A percentile compares a stretch with the other conserved stretches of the same genome.
phyloP scores from a whole-genome alignment of 2,888 invertebrate species.

The Ligdia adustata region DNA sequence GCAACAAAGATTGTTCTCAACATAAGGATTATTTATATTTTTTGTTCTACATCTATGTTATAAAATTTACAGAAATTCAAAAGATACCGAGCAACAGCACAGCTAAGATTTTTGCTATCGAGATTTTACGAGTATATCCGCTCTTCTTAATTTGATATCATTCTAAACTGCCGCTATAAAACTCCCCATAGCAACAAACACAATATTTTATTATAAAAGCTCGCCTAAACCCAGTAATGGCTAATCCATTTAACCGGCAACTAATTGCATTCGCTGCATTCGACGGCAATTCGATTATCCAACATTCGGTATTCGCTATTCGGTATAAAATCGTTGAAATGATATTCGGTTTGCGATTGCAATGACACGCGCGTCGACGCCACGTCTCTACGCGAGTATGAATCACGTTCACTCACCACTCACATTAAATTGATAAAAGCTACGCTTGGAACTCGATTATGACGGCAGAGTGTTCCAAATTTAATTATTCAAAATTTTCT shows the following conservation, averaged over 20 bases:
- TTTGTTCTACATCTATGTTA: too few species aligned
- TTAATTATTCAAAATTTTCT: not conserved
- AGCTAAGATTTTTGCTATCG: too few species aligned
- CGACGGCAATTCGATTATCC: conserved; percentile 31
- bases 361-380: conserved; percentile 26
- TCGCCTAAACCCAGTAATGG: conserved; percentile 9
- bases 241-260: conserved; percentile 16
- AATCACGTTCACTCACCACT: conserved; percentile 10
- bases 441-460: conserved; percentile 30
- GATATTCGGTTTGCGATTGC: conserved; percentile 39
- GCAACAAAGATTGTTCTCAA: too few species aligned
- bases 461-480: conserved; percentile 4
- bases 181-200: too few species aligned
- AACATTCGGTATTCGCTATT: too few species aligned
- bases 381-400: conserved; percentile 3
- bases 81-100: too few species aligned
- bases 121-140: too few species aligned
- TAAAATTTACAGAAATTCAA: too few species aligned
- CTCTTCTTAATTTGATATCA: too few species aligned
- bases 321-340: conserved; percentile 24
- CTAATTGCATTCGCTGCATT: conserved; percentile 22
- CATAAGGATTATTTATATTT: too few species aligned
- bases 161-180: too few species aligned
- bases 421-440: conserved; percentile 27
- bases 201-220: not conserved